Percentiles rank a stretch among this genome's conserved stretches.
These are phyloP conservation scores for Keiferia lycopersicella DNA, from an alignment of 2,888 invertebrate genomes.

Conservation along the genomic window DNA sequence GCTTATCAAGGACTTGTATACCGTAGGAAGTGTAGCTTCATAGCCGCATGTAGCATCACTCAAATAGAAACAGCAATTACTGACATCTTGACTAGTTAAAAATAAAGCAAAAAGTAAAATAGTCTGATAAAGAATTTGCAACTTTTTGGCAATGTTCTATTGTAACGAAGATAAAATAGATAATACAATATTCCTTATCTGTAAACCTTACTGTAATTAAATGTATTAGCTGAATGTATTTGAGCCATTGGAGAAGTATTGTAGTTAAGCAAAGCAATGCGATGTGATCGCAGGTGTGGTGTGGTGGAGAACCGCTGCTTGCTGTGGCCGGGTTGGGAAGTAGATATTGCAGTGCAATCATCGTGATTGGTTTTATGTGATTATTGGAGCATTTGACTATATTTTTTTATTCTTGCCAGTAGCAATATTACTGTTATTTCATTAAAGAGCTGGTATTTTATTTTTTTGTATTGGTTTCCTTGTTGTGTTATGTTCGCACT, in stretches of 20 bases:
- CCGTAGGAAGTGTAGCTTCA: slow-evolving; percentile 4
- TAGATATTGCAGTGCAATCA: slow-evolving; percentile 1
- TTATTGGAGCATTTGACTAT: neutral
- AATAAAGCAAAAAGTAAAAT: too few relatives aligned
- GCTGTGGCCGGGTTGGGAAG: neutral
- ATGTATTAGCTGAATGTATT: slow-evolving; percentile 3
- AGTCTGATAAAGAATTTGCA: neutral
- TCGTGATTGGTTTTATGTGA: neutral
- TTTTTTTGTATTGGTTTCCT: neutral
- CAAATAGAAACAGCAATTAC: neutral
- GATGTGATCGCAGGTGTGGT: neutral
- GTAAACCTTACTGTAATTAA: slow-evolving; percentile 2
- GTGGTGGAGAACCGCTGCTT: neutral
- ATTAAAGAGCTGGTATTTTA: neutral
- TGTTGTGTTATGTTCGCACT: neutral
- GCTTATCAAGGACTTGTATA: neutral
- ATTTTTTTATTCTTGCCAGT: neutral
- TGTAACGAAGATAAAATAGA: neutral
- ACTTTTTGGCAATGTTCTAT: neutral
- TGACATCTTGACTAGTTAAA: neutral
- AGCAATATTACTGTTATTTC: neutral
- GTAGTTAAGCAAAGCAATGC: neutral
- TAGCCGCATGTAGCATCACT: neutral
- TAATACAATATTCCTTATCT: slow-evolving; percentile 6
- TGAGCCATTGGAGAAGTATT: neutral